A percentile compares a stretch with the other conserved stretches of the same genome.
phyloP scores from a whole-genome alignment of 1,140 invertebrate genomes.

The Lepidurus packardi region DNA sequence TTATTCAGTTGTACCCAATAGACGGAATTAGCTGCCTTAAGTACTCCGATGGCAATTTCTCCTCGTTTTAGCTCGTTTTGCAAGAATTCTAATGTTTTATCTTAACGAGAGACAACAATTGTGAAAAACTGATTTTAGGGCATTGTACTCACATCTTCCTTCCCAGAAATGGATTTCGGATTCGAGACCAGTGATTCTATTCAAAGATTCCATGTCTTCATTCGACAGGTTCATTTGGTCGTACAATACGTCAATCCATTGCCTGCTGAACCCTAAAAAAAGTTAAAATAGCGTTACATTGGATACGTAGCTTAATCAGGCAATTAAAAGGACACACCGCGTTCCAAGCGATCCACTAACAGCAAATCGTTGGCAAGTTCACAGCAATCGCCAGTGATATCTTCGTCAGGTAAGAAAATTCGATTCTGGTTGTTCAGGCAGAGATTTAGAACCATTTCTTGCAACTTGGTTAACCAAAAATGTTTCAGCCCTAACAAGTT shows the following conservation, averaged over 20 bases:
- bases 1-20: constrained; percentile 9
- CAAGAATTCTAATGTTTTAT: background rate
- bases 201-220: background rate
- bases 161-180: background rate
- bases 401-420: background rate
- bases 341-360: background rate
- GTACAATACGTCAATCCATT: background rate
- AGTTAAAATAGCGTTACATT: background rate
- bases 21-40: background rate
- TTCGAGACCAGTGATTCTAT: background rate
- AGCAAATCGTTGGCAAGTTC: background rate
- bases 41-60: background rate
- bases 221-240: background rate
- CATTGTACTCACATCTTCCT: background rate
- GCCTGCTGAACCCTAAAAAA: background rate
- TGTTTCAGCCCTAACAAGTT: background rate
- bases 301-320: background rate
- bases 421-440: background rate
- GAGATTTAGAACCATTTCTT: background rate
- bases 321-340: background rate
- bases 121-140: background rate
- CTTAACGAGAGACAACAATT: background rate
- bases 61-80: background rate
- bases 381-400: background rate
- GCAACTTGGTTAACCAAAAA: background rate